Conservation (phyloP, 92 coral and sea anemone genomes). For the Bergia sp. region DNA sequence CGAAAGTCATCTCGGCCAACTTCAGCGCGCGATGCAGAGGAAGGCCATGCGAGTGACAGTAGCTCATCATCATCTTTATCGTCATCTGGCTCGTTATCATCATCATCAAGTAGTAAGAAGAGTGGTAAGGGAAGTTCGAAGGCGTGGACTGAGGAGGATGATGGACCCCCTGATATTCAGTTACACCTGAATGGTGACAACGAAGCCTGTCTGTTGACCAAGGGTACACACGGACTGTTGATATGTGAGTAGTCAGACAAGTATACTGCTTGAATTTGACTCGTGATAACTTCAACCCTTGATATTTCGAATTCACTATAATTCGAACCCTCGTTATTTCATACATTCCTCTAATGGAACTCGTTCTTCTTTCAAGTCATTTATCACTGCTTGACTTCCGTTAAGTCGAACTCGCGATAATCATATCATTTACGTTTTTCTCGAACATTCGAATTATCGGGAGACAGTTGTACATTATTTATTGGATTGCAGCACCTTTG, state of each 20-base stretch:
- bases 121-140: constrained; percentile 47
- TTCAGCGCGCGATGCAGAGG: constrained; percentile 55
- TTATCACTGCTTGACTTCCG: too few relatives aligned
- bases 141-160: constrained; percentile 59
- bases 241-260: constrained; percentile 76
- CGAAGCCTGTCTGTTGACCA: constrained; percentile 97
- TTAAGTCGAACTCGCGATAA: too few relatives aligned
- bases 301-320: too few relatives aligned
- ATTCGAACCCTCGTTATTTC: too few relatives aligned
- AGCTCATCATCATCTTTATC: constrained; percentile 51
- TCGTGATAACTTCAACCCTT: too few relatives aligned
- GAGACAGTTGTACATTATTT: too few relatives aligned
- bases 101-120: constrained; percentile 44
- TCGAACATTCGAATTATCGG: too few relatives aligned
- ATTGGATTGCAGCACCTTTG: too few relatives aligned
- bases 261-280: too few relatives aligned
- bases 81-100: constrained; percentile 56
- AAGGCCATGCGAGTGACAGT: constrained; percentile 67
- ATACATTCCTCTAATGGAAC: too few relatives aligned
- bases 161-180: constrained; percentile 77
- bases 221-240: constrained; percentile 97
- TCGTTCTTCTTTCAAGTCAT: too few relatives aligned
- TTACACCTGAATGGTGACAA: constrained; percentile 81
- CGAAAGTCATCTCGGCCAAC: constrained; percentile 56
- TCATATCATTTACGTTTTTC: too few relatives aligned